Evolutionary conservation across 2,888 invertebrate genomes (phyloP).

Genomic region (Leptogaster cylindrica): DNA sequence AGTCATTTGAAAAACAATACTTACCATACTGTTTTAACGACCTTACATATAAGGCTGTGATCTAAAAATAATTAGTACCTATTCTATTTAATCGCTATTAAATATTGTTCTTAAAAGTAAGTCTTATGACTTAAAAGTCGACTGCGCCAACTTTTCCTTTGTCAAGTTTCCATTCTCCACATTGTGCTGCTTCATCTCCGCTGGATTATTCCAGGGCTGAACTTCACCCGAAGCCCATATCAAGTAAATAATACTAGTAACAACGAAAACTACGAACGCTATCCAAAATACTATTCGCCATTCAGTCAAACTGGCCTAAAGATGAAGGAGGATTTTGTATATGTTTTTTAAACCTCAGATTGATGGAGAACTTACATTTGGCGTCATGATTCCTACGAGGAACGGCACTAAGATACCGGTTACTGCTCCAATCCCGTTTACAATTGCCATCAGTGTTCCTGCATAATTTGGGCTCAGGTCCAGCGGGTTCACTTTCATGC

Average conservation of each 20-base stretch:
- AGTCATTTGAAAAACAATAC: too few species aligned
- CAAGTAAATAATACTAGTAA: constrained; percentile 73
- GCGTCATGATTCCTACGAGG: constrained; percentile 69
- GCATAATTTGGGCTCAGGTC: constrained; percentile 72
- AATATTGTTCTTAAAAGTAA: constrained; percentile 1
- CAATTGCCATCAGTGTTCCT: constrained; percentile 71
- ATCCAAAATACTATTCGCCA: constrained; percentile 86
- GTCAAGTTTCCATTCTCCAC: constrained; percentile 41
- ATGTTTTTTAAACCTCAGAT: not conserved
- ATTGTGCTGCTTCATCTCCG: constrained; percentile 4
- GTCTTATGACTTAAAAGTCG: too few species aligned
- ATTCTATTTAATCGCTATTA: not conserved
- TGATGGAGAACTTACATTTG: constrained; percentile 65
- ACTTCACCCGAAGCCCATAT: constrained; percentile 77
- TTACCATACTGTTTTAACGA: not conserved
- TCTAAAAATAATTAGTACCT: not conserved
- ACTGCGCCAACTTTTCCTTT: not conserved
- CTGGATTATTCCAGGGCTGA: constrained; percentile 74
- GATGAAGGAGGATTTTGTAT: constrained; percentile 29
- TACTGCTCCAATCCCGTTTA: constrained; percentile 72
- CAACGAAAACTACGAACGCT: constrained; percentile 70
- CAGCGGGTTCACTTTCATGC: constrained; percentile 71
- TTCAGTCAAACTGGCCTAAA: constrained; percentile 68
- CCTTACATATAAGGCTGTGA: not conserved
- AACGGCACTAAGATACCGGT: constrained; percentile 72